phyloP scores from a whole-genome alignment of 2,797 vertebrate genomes.

The Poeciliopsis gracilis region DNA sequence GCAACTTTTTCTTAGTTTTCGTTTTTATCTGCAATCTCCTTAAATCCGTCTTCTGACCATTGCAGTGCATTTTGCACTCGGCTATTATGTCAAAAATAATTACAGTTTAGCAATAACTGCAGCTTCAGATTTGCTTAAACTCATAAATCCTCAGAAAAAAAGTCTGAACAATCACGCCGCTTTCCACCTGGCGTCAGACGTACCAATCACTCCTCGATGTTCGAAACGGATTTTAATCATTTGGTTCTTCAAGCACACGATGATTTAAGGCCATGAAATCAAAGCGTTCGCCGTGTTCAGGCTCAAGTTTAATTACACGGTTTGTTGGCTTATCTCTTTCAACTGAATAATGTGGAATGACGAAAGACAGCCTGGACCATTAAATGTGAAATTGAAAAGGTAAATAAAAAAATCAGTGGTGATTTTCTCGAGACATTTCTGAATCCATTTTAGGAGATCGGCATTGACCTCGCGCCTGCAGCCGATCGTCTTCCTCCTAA shows the following conservation, averaged over 20 bases:
- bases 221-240: slow-evolving; percentile 6
- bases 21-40: too few relatives aligned
- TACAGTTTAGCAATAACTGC: background rate
- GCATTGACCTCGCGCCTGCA: slow-evolving; percentile 26
- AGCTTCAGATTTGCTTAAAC: background rate
- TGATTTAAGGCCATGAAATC: slow-evolving; percentile 32
- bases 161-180: background rate
- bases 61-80: background rate
- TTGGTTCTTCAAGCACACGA: slow-evolving; percentile 7
- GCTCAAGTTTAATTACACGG: slow-evolving; percentile 34
- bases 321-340: slow-evolving; percentile 37
- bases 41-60: background rate
- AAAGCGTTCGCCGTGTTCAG: slow-evolving; percentile 1
- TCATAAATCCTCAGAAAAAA: background rate
- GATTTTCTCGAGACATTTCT: background rate
- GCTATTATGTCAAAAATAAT: background rate
- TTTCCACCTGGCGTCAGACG: background rate
- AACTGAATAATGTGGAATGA: background rate
- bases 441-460: background rate
- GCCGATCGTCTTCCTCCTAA: slow-evolving; percentile 17
- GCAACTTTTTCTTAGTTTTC: too few relatives aligned
- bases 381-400: background rate
- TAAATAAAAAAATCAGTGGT: too few relatives aligned
- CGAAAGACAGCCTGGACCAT: slow-evolving; percentile 3
- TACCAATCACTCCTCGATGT: background rate